A percentile compares a stretch with the other conserved stretches of the same genome.
Conservation (phyloP, 1,140 invertebrate genomes). For the Lineus longissimus region DNA sequence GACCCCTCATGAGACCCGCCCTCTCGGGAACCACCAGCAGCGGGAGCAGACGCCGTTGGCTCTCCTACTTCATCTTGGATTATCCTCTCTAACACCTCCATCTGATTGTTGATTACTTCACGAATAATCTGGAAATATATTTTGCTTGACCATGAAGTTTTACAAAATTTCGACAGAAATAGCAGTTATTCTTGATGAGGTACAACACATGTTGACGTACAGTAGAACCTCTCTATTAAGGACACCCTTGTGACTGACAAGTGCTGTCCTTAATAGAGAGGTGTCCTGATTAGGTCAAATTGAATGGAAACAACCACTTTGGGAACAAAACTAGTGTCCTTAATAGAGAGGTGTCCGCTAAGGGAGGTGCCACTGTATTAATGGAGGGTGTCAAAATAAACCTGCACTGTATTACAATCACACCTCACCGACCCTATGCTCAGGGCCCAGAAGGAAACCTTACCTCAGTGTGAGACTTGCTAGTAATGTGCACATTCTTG, state of each 20-base stretch:
- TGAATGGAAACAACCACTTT: too few species aligned
- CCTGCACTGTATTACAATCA: background rate
- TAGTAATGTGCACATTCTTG: constrained; percentile 51
- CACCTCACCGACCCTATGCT: background rate
- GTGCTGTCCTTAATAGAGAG: too few species aligned
- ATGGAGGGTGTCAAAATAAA: constrained; percentile 17
- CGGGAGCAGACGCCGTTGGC: too few species aligned
- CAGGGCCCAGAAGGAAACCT: background rate
- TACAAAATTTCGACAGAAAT: too few species aligned
- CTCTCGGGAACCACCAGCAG: too few species aligned
- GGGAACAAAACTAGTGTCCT: too few species aligned
- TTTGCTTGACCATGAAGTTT: too few species aligned
- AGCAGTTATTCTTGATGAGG: background rate
- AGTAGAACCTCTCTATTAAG: too few species aligned
- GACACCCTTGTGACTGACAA: too few species aligned
- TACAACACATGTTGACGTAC: background rate
- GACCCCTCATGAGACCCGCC: too few species aligned
- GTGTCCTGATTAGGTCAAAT: background rate
- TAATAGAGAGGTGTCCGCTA: too few species aligned
- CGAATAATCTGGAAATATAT: constrained; percentile 39
- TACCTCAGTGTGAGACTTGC: constrained; percentile 51
- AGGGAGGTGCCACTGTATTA: too few species aligned
- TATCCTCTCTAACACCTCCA: constrained; percentile 59
- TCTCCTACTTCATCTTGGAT: background rate
- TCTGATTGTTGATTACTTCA: constrained; percentile 48